These are phyloP conservation scores for Hydractinia symbiolongicarpus DNA, from an alignment of 30 jellyfish, hydroid and myxozoan species.

Conservation along the genomic window DNA sequence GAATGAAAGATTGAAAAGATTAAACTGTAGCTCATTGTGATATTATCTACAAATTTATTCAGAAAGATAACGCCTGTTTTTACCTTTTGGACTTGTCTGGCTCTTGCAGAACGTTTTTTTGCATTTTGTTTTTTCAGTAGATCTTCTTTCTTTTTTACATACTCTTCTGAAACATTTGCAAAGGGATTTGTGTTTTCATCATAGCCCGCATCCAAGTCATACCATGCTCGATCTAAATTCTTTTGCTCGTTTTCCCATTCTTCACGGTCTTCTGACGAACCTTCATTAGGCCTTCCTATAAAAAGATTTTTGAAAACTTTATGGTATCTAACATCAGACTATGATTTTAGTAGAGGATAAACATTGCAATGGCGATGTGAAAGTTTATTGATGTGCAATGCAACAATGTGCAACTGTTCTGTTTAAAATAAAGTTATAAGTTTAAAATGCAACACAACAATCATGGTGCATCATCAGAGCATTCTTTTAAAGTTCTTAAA, in stretches of 20 bases:
- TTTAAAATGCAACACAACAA: no score
- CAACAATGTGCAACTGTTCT: neutral
- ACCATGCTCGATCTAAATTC: slow-evolving; percentile 95
- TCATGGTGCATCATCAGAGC: no score
- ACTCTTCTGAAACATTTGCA: slow-evolving; percentile 94
- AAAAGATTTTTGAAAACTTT: no score
- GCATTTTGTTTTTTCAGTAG: slow-evolving; percentile 67
- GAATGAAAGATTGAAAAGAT: no score
- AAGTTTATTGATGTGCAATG: neutral
- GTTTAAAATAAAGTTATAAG: no score
- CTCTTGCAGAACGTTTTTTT: slow-evolving; percentile 89
- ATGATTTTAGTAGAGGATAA: no score
- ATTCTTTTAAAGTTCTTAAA: no score
- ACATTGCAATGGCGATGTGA: no score
- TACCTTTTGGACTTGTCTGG: slow-evolving; percentile 95
- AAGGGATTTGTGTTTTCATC: slow-evolving; percentile 81
- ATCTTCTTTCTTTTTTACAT: slow-evolving; percentile 89
- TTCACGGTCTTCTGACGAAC: neutral
- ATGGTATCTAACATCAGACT: no score
- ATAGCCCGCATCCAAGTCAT: slow-evolving; percentile 95
- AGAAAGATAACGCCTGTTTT: no score
- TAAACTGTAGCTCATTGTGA: no score
- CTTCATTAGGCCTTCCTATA: neutral
- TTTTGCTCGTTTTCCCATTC: slow-evolving; percentile 46
- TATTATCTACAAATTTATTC: no score